These are phyloP conservation scores for Pempheris klunzingeri DNA, from an alignment of 2,797 vertebrate genomes.

Conservation along the genomic window DNA sequence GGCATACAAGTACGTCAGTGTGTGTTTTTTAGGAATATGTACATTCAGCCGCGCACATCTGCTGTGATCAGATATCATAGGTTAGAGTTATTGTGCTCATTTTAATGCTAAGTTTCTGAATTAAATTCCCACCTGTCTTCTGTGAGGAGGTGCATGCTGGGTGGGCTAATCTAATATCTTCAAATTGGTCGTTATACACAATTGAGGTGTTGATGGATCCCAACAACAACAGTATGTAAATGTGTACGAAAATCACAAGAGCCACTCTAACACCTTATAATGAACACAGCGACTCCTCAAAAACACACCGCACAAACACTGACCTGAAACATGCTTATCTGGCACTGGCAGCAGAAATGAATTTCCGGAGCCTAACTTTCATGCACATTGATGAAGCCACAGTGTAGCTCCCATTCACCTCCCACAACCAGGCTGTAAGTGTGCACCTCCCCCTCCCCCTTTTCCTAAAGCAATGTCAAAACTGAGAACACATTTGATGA, in stretches of 20 bases:
- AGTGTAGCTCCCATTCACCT: constrained; percentile 49
- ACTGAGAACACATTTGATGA: constrained; percentile 76
- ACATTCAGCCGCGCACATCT: constrained; percentile 32
- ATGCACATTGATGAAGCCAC: constrained; percentile 81
- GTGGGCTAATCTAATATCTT: constrained; percentile 74
- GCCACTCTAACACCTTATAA: constrained; percentile 84
- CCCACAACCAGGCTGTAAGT: constrained; percentile 49
- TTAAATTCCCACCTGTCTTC: constrained; percentile 64
- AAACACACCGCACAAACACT: constrained; percentile 68
- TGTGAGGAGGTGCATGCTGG: constrained; percentile 42
- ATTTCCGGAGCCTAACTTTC: constrained; percentile 83
- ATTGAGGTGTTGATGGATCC: constrained; percentile 84
- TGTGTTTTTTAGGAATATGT: constrained; percentile 33
- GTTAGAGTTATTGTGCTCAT: too few relatives aligned
- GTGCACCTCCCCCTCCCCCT: constrained; percentile 52
- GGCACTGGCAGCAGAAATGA: constrained; percentile 71
- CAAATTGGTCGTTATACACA: constrained; percentile 79
- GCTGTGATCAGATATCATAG: constrained; percentile 19
- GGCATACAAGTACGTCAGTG: constrained; percentile 6
- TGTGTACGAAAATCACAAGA: constrained; percentile 74
- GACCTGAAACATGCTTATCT: constrained; percentile 81
- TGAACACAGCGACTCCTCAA: constrained; percentile 70
- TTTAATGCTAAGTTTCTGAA: constrained; percentile 53
- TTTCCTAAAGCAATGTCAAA: constrained; percentile 73
- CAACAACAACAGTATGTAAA: constrained; percentile 76